Evolutionary conservation across 2,113 vertebrate genomes (phyloP), one percentile per base, ranked within the genome.

Genomic region (Campylomormyrus tamandua): DNA sequence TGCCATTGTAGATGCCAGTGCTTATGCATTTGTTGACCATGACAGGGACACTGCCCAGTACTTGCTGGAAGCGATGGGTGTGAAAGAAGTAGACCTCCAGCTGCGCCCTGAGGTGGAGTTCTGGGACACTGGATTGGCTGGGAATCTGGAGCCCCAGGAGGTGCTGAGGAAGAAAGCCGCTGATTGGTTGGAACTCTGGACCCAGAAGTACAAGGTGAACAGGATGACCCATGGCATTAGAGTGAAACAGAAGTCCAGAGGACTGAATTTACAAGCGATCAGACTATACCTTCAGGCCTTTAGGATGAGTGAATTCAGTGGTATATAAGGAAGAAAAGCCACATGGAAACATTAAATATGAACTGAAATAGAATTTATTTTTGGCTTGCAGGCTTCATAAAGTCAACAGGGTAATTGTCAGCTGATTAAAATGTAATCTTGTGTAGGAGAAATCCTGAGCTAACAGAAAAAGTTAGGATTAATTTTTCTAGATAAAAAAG

Each of bases 181-280:
- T 0, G 21, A 86, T 11, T 95, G 94, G 95, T 90, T 96, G 70
- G 53, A 92, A 13, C 48, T 27, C 31, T 96, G 95, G 95, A 93
- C 83, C 2, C 49, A 80, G 74, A 94, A 93, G 92, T 94, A 93
- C 91, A 93, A 93, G 92, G 95, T 95, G 90, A 56, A 52, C 58
- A n/a, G 42, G 58, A 42, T 62, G 49, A 17, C 35, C 74, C 74
- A 80, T 80, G 74, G 74, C 74, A 19, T 56, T 15, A n/a, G 42
- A 58, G 45, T 45, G 1, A 45, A 46, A 8, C 35, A 42, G 31
- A 45, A 83, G 17, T 31, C 15, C 35, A 31, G 77, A 83, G 31
- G 4, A 42, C 21, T 27, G 58, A 27, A 62, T 10, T 62, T 7
- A 62, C 58, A 62, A n/a, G 56, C 1, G 24, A 62, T 62, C 21